Base-by-base conservation (phyloP, 2,797 vertebrate species). In the Alauda arvensis region DNA sequence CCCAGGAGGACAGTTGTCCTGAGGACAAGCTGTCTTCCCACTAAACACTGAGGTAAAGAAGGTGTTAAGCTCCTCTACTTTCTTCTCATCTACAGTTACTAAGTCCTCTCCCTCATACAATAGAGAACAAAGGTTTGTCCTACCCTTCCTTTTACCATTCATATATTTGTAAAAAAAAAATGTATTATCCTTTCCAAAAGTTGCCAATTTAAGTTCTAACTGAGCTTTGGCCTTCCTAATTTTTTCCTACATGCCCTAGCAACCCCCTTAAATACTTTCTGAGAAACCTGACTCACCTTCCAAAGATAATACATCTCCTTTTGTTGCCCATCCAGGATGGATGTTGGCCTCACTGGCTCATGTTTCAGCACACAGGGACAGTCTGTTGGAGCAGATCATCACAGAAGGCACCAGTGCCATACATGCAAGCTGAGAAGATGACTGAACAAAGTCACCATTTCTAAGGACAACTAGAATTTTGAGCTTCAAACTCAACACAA, bases 321-420 rank as follows among this genome's bases (percentile, higher is more conserved):
- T 56, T 37, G 2, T 39, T 39, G 18, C 18, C 18, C 12, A 20
- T 39, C 34, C 56, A 19, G 37, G 34, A 18, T 59, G 25, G 34
- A 59, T 0, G 4, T 39, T 59, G 3, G 2, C 25, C 18, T 28
- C 12, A 28, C 19, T 2, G 6, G 10, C 25, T 39, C 34, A 10
- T 59, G 34, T 59, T 39, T 19, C 3, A 2, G 56, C 34, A 39
- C 24, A 59, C 25, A 59, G 37, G 18, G 25, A 28, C 56, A 28
- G 34, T 59, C 25, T 39, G 17, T 39, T 59, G 26, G 48, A 61
- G 23, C 10, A 56, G 8, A 62, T 68, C 18, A 43, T 24, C 24
- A 48, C 5, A 8, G 51, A 76, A 87, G 17, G 18, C 31, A 43
- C 8, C 24, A 29, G 14, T 42, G 14, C 17, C 33, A 43, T 9